Conservation (phyloP, 92 coral and sea anemone genomes). For the Zoanthus sansibaricus region DNA sequence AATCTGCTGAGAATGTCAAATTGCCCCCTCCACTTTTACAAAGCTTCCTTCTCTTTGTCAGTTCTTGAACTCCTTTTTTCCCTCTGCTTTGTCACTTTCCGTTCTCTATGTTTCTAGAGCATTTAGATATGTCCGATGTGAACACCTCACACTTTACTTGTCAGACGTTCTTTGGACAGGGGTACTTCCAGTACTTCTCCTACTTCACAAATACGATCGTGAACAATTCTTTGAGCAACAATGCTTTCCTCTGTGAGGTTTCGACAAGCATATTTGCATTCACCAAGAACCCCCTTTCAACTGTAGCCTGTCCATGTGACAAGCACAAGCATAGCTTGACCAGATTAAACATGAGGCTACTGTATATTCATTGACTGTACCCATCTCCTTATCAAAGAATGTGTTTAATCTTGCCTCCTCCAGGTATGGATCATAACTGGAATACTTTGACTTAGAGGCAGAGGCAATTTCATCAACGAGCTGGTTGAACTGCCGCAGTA, state of each 20-base stretch:
- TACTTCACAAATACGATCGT: slow-evolving; percentile 28
- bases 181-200: slow-evolving; percentile 13
- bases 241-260: slow-evolving; percentile 9
- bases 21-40: no score
- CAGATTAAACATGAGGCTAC: background rate
- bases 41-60: no score
- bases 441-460: slow-evolving; percentile 13
- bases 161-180: background rate
- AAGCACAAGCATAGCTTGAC: slow-evolving; percentile 12
- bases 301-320: slow-evolving; percentile 14
- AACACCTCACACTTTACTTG: no score
- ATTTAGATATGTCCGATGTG: no score
- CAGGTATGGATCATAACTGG: slow-evolving; percentile 10
- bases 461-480: background rate
- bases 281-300: slow-evolving; percentile 6
- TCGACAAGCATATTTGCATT: background rate
- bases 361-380: background rate
- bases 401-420: slow-evolving; percentile 9
- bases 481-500: slow-evolving; percentile 12
- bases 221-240: slow-evolving; percentile 12
- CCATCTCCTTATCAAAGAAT: background rate
- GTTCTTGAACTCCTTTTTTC: no score
- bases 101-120: no score
- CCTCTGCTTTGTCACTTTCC: no score
- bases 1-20: no score